Base-by-base conservation (phyloP, 2,797 vertebrate species). In the Siniperca obscura region DNA sequence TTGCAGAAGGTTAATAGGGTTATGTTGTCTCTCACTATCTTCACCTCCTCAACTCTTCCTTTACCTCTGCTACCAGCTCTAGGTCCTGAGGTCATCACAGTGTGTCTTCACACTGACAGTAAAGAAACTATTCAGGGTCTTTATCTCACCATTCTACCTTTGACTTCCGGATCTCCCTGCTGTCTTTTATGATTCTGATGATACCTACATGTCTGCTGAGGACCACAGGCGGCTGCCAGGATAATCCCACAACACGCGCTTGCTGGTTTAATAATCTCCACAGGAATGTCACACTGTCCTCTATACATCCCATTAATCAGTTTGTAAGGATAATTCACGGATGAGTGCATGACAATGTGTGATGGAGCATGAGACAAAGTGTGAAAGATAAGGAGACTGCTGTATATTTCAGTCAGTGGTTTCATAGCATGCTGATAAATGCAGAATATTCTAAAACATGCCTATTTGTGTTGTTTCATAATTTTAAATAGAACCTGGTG, bases 241-340 rank as follows among this genome's bases (percentile, higher is more conserved):
- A 89, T 93, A 93, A 93, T 92, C 93, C 90, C 64, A 30, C 85
- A 90, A 81, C 85, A 88, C 76, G 62, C 52, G 86, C 84, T 82
- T 70, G 70, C 65, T 79, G 75, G 61, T 87, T 77, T 72, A 60
- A 76, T 93, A 93, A 94, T 94, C 92, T 89, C 56, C 65, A 75
- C 27, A 82, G 76, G 93, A 95, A 94, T 94, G 92, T 92, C 91
- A 92, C 89, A 82, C 70, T 83, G 55, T 83, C 64, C 50, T 72
- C 57, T 40, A 67, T 82, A 74, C 83, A 76, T 70, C 42, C 19
- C 70, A 76, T 79, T 76, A 84, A 72, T 59, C n/a, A 52, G 66
- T 70, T 79, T 74, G 30, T 64, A 30, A 52, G 56, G 65, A 70
- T 81, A 19, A 84, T 87, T 86, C 76, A 76, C 80, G 74, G 77